Conservation (phyloP, 2,113 vertebrate species). For the Calonectris borealis region DNA sequence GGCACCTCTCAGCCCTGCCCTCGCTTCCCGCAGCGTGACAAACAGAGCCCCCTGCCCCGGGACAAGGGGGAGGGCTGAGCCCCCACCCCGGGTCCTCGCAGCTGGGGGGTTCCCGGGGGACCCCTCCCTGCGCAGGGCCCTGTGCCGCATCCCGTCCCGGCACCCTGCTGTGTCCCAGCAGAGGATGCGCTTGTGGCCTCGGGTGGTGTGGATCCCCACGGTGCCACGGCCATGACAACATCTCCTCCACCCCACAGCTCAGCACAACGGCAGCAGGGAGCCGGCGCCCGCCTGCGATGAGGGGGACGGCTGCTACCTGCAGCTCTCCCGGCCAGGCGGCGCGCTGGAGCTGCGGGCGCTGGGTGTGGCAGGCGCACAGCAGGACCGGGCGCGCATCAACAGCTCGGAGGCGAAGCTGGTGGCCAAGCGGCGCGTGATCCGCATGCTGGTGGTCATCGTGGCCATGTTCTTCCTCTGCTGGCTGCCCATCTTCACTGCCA, state of each 20-base stretch:
- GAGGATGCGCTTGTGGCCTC: background rate
- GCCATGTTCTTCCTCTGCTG: conserved; percentile 92
- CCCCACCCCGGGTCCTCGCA: background rate
- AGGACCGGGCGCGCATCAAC: conserved; percentile 77
- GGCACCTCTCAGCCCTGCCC: background rate
- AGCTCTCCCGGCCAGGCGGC: conserved; percentile 72
- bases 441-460: conserved; percentile 94
- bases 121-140: background rate
- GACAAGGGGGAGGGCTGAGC: background rate
- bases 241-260: conserved; percentile 42
- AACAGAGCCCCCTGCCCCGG: no score
- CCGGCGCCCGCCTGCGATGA: conserved; percentile 69
- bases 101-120: background rate
- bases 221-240: fast-evolving
- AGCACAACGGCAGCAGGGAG: conserved; percentile 58
- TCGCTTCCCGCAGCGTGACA: fast-evolving
- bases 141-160: fast-evolving
- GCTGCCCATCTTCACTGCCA: conserved; percentile 91
- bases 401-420: conserved; percentile 85
- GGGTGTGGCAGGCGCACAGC: conserved; percentile 29
- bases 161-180: background rate
- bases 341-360: conserved; percentile 86
- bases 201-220: fast-evolving
- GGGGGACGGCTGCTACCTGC: conserved; percentile 89
- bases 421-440: conserved; percentile 92